Conservation (phyloP, 1,140 invertebrate species). For the Eciton burchellii region DNA sequence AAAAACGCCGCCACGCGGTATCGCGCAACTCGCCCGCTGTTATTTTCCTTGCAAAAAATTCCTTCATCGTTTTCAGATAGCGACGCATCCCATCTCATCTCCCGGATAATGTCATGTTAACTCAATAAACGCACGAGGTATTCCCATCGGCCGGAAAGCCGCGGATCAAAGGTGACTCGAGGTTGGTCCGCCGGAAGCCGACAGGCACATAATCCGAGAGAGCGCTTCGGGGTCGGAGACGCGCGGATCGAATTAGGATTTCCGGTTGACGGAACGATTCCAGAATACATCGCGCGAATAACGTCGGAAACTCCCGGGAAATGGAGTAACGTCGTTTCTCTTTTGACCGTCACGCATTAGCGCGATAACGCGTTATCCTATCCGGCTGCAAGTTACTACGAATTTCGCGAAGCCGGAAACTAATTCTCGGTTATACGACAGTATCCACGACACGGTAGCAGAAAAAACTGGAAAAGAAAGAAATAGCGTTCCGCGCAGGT, state of each 20-base stretch:
- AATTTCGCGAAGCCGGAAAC: conserved; percentile 17
- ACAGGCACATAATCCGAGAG: conserved; percentile 11
- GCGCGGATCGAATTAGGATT: conserved; percentile 48
- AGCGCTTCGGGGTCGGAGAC: conserved; percentile 37
- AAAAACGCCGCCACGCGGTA: no score
- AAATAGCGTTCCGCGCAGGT: not conserved
- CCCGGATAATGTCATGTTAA: conserved; percentile 49
- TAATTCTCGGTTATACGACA: conserved; percentile 15
- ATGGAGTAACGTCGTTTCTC: not conserved
- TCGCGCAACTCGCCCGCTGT: conserved; percentile 48
- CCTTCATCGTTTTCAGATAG: conserved; percentile 46
- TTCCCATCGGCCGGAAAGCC: conserved; percentile 21
- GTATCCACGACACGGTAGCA: not conserved
- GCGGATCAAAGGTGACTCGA: conserved; percentile 52
- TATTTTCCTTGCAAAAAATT: conserved; percentile 42
- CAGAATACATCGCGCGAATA: conserved; percentile 23
- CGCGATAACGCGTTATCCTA: not conserved
- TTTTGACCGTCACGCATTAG: not conserved
- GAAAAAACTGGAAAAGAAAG: no score
- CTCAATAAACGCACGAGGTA: conserved; percentile 48
- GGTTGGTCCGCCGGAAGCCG: not conserved
- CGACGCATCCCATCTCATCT: conserved; percentile 56
- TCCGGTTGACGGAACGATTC: not conserved
- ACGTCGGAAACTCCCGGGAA: conserved; percentile 10
- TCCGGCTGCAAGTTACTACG: not conserved